phyloP scores from a whole-genome alignment of 2,113 vertebrate species.

The Theristicus caerulescens region DNA sequence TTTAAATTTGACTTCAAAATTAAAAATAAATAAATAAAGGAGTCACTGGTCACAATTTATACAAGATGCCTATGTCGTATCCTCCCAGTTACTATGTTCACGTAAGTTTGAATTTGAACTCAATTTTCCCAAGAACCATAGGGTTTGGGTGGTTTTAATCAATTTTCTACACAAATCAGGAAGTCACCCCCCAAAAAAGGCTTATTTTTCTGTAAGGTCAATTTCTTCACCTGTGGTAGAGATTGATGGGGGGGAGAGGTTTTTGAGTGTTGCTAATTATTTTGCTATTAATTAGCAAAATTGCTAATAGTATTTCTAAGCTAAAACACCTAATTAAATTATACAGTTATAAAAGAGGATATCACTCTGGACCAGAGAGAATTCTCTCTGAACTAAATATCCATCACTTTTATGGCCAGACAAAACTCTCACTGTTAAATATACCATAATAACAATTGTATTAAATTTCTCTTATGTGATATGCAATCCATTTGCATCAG shows the following conservation, averaged over 20 bases:
- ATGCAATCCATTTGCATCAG: not conserved
- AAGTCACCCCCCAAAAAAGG: not conserved
- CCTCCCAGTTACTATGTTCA: not conserved
- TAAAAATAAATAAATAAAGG: not conserved
- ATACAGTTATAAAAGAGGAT: not conserved
- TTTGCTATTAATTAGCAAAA: not conserved
- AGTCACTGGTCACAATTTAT: not conserved
- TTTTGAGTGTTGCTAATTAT: not conserved
- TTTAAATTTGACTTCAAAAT: not conserved
- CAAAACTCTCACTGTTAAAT: not conserved
- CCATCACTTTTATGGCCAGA: not conserved
- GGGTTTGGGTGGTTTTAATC: not conserved
- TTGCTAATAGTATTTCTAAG: not conserved
- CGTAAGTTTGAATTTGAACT: not conserved
- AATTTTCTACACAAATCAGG: not conserved
- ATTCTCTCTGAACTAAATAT: not conserved
- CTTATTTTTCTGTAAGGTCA: not conserved
- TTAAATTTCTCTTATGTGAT: not conserved
- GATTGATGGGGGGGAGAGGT: not conserved
- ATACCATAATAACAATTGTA: not conserved
- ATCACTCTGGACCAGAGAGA: not conserved
- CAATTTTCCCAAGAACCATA: not conserved
- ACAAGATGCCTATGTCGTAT: not conserved
- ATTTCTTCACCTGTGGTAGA: not conserved
- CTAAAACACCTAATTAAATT: not conserved